Percentiles rank a stretch among this genome's conserved stretches.
These are phyloP conservation scores for Laodelphax striatellus DNA, from an alignment of 1,140 invertebrate species.

Conservation along the genomic window DNA sequence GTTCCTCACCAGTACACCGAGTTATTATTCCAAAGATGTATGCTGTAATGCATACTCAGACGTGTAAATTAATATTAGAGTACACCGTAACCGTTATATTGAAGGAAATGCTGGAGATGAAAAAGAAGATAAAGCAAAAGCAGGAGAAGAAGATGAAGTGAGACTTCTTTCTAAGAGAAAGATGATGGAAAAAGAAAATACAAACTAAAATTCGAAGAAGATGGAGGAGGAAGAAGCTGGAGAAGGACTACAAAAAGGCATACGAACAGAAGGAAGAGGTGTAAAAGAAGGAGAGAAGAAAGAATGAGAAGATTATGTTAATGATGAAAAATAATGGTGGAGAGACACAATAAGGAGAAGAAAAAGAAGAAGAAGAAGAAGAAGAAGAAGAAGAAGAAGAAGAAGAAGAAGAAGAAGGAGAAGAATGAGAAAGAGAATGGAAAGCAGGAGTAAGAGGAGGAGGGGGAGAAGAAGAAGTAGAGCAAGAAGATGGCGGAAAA, in stretches of 20 bases:
- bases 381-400: slow-evolving; percentile 3
- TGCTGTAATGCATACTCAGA: too few species aligned
- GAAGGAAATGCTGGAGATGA: too few species aligned
- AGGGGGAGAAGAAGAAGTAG: neutral
- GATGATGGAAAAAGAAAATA: neutral
- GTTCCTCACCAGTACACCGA: too few species aligned
- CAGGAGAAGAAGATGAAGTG: neutral
- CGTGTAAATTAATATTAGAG: too few species aligned
- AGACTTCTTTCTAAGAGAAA: too few species aligned
- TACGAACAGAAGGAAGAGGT: neutral
- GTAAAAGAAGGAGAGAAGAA: neutral
- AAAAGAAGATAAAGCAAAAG: too few species aligned
- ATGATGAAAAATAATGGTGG: neutral
- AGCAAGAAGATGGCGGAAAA: neutral
- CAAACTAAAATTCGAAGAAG: neutral
- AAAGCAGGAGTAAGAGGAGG: neutral
- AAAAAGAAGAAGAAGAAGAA: neutral
- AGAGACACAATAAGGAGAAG: neutral
- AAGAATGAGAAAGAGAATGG: neutral
- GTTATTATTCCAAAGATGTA: too few species aligned
- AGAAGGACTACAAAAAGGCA: neutral
- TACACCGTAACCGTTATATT: too few species aligned
- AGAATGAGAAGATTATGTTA: neutral
- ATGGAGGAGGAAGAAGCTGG: neutral
- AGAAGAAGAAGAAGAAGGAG: slow-evolving; percentile 1